Conservation (phyloP, 2,113 vertebrate species). For the Nematolebias whitei region DNA sequence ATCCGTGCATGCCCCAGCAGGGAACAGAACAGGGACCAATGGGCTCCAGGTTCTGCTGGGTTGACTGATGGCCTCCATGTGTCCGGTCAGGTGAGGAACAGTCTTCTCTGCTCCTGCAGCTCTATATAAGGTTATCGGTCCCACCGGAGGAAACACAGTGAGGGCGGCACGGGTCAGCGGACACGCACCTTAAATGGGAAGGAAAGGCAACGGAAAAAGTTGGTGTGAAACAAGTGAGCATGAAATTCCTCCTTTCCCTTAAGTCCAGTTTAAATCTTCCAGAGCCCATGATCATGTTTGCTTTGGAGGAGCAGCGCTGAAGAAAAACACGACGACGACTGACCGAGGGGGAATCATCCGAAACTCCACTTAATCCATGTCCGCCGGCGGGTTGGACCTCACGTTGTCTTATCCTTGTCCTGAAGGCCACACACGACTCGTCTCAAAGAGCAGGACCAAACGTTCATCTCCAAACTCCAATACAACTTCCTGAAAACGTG, state of each 20-base stretch:
- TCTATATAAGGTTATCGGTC: slow-evolving; percentile 57
- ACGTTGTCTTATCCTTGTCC: not conserved
- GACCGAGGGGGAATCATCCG: not conserved
- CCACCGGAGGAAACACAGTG: slow-evolving; percentile 20
- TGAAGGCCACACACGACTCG: not conserved
- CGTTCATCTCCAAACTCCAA: not conserved
- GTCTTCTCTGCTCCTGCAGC: slow-evolving; percentile 14
- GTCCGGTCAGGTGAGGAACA: slow-evolving; percentile 22
- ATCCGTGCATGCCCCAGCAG: too few species aligned
- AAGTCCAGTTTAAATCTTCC: slow-evolving; percentile 49
- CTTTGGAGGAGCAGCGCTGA: slow-evolving; percentile 28
- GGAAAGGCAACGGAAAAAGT: slow-evolving; percentile 58
- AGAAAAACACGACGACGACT: slow-evolving; percentile 4
- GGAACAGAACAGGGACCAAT: too few species aligned
- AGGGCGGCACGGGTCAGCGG: slow-evolving; percentile 31
- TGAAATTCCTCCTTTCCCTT: slow-evolving; percentile 55
- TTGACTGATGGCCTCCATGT: not conserved
- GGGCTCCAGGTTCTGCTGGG: too few species aligned
- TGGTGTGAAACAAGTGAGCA: slow-evolving; percentile 43
- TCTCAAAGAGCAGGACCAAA: not conserved
- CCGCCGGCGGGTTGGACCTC: not conserved
- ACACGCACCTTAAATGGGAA: slow-evolving; percentile 52
- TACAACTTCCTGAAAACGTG: too few species aligned
- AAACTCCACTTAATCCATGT: not conserved
- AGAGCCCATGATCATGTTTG: slow-evolving; percentile 26